phyloP scores from a whole-genome alignment of 1,140 invertebrate genomes.

The Drosophila suzukii region DNA sequence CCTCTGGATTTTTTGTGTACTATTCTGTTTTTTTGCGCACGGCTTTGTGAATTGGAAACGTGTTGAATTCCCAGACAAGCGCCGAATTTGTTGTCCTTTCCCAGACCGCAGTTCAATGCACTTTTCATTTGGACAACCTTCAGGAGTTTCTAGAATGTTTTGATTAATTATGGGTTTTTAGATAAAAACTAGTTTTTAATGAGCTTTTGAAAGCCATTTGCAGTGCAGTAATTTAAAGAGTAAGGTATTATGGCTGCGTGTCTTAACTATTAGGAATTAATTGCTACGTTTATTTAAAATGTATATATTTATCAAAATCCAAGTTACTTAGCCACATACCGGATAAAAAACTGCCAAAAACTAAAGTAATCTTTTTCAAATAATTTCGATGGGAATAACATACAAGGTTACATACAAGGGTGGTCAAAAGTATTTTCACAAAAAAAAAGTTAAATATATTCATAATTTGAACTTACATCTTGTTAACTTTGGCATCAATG shows the following conservation, averaged over 20 bases:
- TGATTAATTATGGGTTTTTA: not conserved
- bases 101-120: constrained; percentile 70
- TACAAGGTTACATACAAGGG: too few species aligned
- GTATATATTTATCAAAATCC: too few species aligned
- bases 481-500: too few species aligned
- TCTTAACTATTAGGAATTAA: not conserved
- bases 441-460: too few species aligned
- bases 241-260: not conserved
- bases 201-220: not conserved
- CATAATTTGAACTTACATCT: too few species aligned
- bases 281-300: too few species aligned
- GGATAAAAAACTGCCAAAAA: too few species aligned
- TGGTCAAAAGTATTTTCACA: too few species aligned
- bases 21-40: constrained; percentile 17
- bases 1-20: constrained; percentile 8
- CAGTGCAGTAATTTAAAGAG: not conserved
- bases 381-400: too few species aligned
- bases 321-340: too few species aligned
- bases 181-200: not conserved
- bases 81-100: constrained; percentile 46
- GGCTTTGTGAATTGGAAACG: constrained; percentile 64
- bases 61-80: constrained; percentile 67
- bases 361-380: too few species aligned
- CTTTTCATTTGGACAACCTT: constrained; percentile 46
- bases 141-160: not conserved